phyloP scores from a whole-genome alignment of 2,797 vertebrate genomes.

The Eulemur mongoz region DNA sequence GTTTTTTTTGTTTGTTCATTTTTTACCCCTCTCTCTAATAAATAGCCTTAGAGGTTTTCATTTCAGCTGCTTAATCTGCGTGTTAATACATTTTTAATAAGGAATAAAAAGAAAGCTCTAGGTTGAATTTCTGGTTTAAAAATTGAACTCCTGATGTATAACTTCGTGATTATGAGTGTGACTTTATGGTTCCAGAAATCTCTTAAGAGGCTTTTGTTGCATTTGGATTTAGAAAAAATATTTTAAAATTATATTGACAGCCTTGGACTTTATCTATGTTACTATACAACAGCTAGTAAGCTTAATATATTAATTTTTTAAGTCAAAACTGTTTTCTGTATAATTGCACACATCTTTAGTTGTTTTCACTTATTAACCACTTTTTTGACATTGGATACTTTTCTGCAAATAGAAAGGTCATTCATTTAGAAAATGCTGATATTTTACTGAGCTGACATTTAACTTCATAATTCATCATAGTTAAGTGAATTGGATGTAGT shows the following conservation, averaged over 20 bases:
- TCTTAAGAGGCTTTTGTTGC: constrained; percentile 26
- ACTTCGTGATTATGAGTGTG: not conserved
- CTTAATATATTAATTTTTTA: not conserved
- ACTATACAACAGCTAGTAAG: not conserved
- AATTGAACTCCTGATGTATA: not conserved
- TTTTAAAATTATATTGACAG: not conserved
- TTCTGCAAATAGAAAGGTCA: not conserved
- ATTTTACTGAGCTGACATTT: not conserved
- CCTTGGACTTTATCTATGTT: not conserved
- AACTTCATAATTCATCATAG: not conserved
- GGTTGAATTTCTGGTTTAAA: not conserved
- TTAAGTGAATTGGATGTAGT: not conserved
- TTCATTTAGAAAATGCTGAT: not conserved
- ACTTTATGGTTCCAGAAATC: constrained; percentile 20
- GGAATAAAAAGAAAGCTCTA: not conserved
- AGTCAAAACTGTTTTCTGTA: not conserved
- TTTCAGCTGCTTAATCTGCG: not conserved
- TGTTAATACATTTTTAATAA: constrained; percentile 45
- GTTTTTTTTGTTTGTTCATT: no score
- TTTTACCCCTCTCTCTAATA: not conserved
- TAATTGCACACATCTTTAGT: not conserved
- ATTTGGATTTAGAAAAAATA: not conserved
- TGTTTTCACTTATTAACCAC: not conserved
- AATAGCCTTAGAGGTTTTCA: not conserved
- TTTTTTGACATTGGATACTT: not conserved